These are phyloP conservation scores for Caranx melampygus DNA, from an alignment of 2,113 vertebrate genomes.

Conservation along the genomic window DNA sequence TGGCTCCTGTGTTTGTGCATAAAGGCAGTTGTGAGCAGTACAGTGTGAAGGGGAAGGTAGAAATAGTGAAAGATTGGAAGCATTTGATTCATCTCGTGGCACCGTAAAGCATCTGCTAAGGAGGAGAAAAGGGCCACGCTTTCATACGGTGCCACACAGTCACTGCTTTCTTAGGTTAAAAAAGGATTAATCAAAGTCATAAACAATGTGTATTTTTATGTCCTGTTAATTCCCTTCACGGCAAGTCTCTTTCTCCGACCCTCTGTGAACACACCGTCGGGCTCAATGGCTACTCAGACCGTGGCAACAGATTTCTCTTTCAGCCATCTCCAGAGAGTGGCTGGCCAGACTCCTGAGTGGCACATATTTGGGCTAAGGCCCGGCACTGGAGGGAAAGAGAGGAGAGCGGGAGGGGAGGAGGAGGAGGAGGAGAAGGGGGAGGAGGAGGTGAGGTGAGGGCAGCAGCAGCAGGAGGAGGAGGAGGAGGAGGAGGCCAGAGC, in stretches of 20 bases:
- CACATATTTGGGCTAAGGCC: constrained; percentile 86
- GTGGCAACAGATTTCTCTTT: constrained; percentile 83
- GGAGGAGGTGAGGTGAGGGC: constrained; percentile 66
- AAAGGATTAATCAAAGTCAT: constrained; percentile 65
- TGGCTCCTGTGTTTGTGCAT: not conserved
- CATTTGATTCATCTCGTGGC: not conserved
- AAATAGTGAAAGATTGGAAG: not conserved
- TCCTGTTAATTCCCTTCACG: constrained; percentile 55
- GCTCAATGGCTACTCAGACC: constrained; percentile 62
- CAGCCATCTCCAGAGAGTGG: constrained; percentile 81
- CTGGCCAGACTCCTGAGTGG: constrained; percentile 86
- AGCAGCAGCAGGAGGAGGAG: constrained; percentile 36
- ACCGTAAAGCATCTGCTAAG: not conserved
- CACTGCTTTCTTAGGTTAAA: constrained; percentile 16
- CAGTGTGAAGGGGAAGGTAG: not conserved
- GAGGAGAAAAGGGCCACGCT: constrained; percentile 20
- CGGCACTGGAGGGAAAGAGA: constrained; percentile 78
- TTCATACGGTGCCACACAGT: constrained; percentile 9
- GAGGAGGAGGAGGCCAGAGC: constrained; percentile 77
- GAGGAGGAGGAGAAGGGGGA: constrained; percentile 43
- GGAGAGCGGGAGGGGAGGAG: constrained; percentile 67
- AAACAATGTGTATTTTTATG: constrained; percentile 65
- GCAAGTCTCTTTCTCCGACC: constrained; percentile 47
- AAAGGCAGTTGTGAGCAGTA: not conserved
- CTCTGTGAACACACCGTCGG: constrained; percentile 53